A percentile compares a stretch with the other conserved stretches of the same genome.
These are phyloP conservation scores for Corynorhinus townsendii DNA, from an alignment of 2,113 vertebrate genomes.

Conservation along the genomic window DNA sequence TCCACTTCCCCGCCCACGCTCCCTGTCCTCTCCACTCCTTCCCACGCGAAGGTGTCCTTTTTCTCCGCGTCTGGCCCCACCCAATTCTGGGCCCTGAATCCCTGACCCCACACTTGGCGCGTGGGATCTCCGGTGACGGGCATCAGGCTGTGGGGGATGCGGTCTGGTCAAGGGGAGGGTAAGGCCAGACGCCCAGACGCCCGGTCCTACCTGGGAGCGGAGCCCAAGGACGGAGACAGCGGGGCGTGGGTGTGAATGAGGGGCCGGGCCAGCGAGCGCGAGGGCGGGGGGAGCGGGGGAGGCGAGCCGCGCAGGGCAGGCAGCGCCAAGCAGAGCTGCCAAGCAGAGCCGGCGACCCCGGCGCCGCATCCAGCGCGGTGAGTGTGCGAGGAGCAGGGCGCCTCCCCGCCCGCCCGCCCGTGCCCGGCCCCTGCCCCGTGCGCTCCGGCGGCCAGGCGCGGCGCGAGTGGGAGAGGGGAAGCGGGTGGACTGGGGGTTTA, in stretches of 20 bases:
- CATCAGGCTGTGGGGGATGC: background rate
- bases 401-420: background rate
- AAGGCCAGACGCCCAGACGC: no score
- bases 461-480: background rate
- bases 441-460: no score
- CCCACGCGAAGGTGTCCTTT: background rate
- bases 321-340: fast-evolving
- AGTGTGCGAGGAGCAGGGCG: background rate
- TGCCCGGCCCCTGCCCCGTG: background rate
- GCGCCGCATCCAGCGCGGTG: background rate
- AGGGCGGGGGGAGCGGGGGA: background rate
- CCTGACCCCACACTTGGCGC: background rate
- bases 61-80: background rate
- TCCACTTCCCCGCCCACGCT: no score
- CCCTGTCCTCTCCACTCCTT: background rate
- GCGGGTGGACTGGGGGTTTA: background rate
- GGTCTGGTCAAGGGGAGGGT: background rate
- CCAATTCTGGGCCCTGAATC: background rate
- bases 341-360: no score
- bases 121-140: background rate
- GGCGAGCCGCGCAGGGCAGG: background rate
- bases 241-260: background rate
- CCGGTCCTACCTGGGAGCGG: background rate
- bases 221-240: fast-evolving
- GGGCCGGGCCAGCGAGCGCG: background rate